phyloP scores from a whole-genome alignment of 2,888 invertebrate species.

The Tachystola acroxantha region DNA sequence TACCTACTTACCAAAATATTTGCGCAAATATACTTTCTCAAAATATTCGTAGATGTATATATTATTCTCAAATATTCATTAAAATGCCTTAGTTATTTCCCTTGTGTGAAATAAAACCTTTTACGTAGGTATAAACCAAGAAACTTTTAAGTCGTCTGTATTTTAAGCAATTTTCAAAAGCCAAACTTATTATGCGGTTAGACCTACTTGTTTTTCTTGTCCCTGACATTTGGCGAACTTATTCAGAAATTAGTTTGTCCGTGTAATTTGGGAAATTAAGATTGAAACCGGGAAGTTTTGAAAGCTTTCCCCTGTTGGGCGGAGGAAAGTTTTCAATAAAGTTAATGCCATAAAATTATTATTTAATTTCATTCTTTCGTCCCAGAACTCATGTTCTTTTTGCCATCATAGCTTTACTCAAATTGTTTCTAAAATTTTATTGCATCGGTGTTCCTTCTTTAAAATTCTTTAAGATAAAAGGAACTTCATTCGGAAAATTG shows the following conservation, averaged over 20 bases:
- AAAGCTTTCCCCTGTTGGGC: slow-evolving; percentile 39
- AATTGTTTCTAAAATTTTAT: too few relatives aligned
- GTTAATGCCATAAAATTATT: slow-evolving; percentile 2
- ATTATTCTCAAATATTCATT: not conserved
- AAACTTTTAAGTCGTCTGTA: too few relatives aligned
- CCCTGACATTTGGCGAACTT: not conserved
- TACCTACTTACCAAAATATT: too few relatives aligned
- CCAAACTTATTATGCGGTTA: not conserved
- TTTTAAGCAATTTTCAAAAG: not conserved
- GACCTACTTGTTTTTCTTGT: not conserved
- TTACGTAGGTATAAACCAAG: too few relatives aligned
- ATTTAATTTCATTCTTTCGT: not conserved
- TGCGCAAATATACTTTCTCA: too few relatives aligned
- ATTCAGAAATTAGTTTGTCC: slow-evolving; percentile 21
- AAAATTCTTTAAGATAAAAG: not conserved
- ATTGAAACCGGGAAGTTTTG: slow-evolving; percentile 37
- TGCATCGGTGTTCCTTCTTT: too few relatives aligned
- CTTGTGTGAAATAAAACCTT: too few relatives aligned
- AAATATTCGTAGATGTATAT: too few relatives aligned
- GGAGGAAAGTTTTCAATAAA: slow-evolving; percentile 11
- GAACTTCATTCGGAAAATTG: too few relatives aligned
- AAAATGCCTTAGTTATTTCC: not conserved
- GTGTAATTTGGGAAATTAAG: slow-evolving; percentile 32
- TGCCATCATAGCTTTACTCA: not conserved
- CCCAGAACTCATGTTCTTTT: not conserved